Evolutionary conservation across 2,797 vertebrate species (phyloP).

Genomic region (Anas bahamensis): DNA sequence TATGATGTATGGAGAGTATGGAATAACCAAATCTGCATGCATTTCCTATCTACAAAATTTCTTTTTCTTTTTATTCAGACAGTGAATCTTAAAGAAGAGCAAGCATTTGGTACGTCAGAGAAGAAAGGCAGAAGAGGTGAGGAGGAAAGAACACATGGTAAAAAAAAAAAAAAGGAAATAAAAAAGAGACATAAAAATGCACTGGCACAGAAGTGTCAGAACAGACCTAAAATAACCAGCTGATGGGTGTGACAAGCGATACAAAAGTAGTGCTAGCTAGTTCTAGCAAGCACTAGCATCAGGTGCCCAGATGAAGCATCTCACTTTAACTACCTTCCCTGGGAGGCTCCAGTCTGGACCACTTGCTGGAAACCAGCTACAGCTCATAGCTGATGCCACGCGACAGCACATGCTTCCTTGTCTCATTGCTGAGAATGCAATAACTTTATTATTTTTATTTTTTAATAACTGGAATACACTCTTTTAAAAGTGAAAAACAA

Average conservation of each 20-base stretch:
- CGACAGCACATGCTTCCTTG: not conserved
- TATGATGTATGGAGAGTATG: not conserved
- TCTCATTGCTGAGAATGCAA: not conserved
- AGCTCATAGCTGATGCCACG: not conserved
- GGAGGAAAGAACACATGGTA: not conserved
- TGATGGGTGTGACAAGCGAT: not conserved
- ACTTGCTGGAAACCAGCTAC: not conserved
- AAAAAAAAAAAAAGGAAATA: not conserved
- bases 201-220: not conserved
- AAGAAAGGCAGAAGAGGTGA: not conserved
- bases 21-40: not conserved
- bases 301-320: not conserved
- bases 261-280: not conserved
- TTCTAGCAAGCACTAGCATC: not conserved
- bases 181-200: not conserved
- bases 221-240: not conserved
- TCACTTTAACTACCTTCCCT: not conserved
- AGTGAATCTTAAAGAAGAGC: not conserved
- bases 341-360: not conserved
- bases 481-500: not conserved
- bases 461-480: not conserved
- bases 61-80: not conserved
- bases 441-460: not conserved
- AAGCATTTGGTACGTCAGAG: not conserved
- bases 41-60: not conserved